Conservation (phyloP, 2,888 invertebrate species). For the Drosophila rubida region DNA sequence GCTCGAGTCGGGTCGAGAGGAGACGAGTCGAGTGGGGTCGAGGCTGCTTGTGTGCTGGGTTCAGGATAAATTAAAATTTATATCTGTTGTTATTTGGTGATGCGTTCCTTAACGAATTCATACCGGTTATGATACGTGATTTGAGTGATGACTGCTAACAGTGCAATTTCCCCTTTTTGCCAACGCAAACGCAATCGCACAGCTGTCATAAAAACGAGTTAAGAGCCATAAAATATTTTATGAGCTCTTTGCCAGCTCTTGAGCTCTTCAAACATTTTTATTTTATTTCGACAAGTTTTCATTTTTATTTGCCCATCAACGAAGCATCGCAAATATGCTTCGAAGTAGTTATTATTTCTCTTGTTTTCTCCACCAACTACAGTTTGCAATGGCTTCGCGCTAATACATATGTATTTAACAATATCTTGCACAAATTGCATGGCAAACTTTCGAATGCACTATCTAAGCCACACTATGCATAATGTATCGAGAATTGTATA, state of each 20-base stretch:
- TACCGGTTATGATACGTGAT: conserved; percentile 59
- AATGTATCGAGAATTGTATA: no score
- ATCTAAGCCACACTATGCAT: no score
- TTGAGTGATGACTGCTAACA: conserved; percentile 60
- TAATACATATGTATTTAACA: not conserved
- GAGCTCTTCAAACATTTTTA: conserved; percentile 19
- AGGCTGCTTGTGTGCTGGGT: not conserved
- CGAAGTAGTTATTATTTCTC: not conserved
- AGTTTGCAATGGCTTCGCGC: not conserved
- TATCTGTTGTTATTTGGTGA: conserved; percentile 49
- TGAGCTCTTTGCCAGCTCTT: conserved; percentile 26
- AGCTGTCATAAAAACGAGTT: conserved; percentile 29
- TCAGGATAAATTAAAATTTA: conserved; percentile 66
- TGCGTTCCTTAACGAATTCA: conserved; percentile 47
- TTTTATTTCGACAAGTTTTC: conserved; percentile 29
- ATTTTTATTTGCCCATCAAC: conserved; percentile 28
- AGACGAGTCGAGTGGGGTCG: no score
- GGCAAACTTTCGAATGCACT: no score
- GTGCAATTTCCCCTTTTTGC: conserved; percentile 47
- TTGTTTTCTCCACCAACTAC: not conserved
- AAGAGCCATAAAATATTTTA: conserved; percentile 49
- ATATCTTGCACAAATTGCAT: not conserved
- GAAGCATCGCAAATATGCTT: conserved; percentile 39
- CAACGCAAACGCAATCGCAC: conserved; percentile 13
- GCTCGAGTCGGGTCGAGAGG: not conserved